Base-by-base conservation (phyloP, 2,888 invertebrate species). In the Galeruca laticollis region DNA sequence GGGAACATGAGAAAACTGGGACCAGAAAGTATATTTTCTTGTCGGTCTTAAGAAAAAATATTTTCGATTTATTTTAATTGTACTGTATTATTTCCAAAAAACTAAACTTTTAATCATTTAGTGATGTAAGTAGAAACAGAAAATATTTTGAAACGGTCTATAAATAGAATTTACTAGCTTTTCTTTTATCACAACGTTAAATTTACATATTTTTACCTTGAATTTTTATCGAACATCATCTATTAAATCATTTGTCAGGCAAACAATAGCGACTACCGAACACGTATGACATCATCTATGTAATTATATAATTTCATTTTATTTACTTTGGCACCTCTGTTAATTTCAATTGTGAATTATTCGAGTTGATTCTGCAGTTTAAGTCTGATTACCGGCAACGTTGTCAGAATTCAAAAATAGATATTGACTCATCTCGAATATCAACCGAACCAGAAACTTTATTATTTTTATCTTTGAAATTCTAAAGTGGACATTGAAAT, bases 381-480 rank as follows among this genome's bases (percentile, higher is more conserved):
- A 47, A 47, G 43, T 15, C 43, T 47, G 43, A 15, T 47, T 47
- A 47, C n/a, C 43, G 15, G 52, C 52, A 52, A 52, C 26, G 11
- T 52, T 52, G 52, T 52, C 21, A 26, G 11, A 52, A 26, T 5
- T 31, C 31, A 26, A 52, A 52, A 52, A 52, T 52, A 52, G 52
- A n/a, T 9, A 52, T 26, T 52, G 52, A 21, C 31, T 52, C 52
- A 52, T 21, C 43, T 47, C 43, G 18, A 47, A 47, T 47, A 47
- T 47, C 43, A 31, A 26, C 26, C 15, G 13, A 26, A 21, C 6
- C 13, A 2, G n/a, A 3, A 52, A 52, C 6, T 52, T 52, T 8
- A 26, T 13, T 52, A 26, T 26, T 52, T 52, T 11, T 13, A 52
- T 52, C 8, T 26, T 52, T 21, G n/a, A 52, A 52, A 52, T 4